A percentile compares a stretch with the other conserved stretches of the same genome.
These are phyloP conservation scores for Patella pellucida DNA, from an alignment of 2,888 invertebrate genomes.

Conservation along the genomic window DNA sequence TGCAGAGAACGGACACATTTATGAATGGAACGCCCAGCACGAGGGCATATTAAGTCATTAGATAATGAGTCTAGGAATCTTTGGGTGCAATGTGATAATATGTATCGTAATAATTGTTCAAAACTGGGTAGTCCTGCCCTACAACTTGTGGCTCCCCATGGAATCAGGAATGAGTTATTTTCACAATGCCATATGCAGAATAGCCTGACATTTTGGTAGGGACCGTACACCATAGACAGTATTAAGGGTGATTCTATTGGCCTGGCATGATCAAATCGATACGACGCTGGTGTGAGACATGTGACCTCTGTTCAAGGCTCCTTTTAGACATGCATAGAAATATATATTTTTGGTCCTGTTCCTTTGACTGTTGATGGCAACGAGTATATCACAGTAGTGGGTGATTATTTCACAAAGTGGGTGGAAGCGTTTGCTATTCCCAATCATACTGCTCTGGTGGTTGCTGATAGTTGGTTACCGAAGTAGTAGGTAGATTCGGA, in stretches of 20 bases:
- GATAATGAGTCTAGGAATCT: slow-evolving; percentile 16
- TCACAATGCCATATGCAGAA: slow-evolving; percentile 28
- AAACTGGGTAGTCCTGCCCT: slow-evolving; percentile 1
- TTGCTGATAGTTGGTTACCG: not conserved
- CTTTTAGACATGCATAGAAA: slow-evolving; percentile 30
- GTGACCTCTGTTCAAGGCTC: slow-evolving; percentile 39
- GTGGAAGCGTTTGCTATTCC: not conserved
- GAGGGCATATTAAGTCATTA: slow-evolving; percentile 12
- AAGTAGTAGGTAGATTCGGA: not conserved
- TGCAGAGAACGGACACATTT: not conserved
- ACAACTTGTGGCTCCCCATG: slow-evolving; percentile 27
- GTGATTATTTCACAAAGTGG: not conserved
- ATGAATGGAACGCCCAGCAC: not conserved
- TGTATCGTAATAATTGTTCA: slow-evolving; percentile 22
- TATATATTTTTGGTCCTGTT: slow-evolving; percentile 32
- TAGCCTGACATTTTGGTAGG: slow-evolving; percentile 36
- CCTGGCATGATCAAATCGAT: slow-evolving; percentile 21
- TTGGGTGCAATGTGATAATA: slow-evolving; percentile 28
- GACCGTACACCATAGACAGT: slow-evolving; percentile 29
- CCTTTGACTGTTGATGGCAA: slow-evolving; percentile 11
- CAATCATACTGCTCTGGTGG: not conserved
- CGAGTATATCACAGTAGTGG: not conserved
- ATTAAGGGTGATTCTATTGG: slow-evolving; percentile 28
- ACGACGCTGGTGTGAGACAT: slow-evolving; percentile 31
- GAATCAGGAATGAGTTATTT: slow-evolving; percentile 28